phyloP scores from a whole-genome alignment of 2,888 invertebrate species.

The Spilarctia lutea region DNA sequence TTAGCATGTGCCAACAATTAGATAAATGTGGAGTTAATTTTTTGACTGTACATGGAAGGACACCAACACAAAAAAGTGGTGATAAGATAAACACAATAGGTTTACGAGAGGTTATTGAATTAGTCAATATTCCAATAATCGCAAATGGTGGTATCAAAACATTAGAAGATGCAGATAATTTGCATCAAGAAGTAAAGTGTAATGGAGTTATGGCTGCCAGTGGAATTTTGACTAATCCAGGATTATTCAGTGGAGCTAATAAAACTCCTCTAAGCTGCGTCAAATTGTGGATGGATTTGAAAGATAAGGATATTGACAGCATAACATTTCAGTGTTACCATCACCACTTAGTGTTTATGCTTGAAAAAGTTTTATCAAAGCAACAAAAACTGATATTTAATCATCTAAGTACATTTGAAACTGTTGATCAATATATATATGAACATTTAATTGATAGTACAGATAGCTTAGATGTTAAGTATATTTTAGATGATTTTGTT shows the following conservation, averaged over 20 bases:
- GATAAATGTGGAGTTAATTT: conserved; percentile 96
- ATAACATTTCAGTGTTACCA: conserved; percentile 95
- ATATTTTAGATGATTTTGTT: conserved; percentile 67
- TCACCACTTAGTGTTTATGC: conserved; percentile 98
- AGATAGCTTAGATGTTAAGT: conserved; percentile 47
- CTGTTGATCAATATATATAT: conserved; percentile 90
- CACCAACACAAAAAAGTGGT: conserved; percentile 92
- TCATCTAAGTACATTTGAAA: conserved; percentile 88
- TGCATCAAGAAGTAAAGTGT: conserved; percentile 90
- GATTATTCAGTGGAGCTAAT: conserved; percentile 91
- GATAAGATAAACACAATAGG: conserved; percentile 90
- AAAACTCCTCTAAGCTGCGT: conserved; percentile 92
- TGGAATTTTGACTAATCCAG: conserved; percentile 96
- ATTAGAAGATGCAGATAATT: conserved; percentile 89
- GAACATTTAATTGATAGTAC: conserved; percentile 81
- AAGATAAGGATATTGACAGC: conserved; percentile 86
- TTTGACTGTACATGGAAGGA: conserved; percentile 96
- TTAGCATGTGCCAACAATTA: conserved; percentile 92
- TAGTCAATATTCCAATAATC: conserved; percentile 93
- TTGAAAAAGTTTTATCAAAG: conserved; percentile 92
- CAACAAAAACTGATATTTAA: conserved; percentile 93
- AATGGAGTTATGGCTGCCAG: conserved; percentile 97
- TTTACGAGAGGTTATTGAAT: conserved; percentile 90
- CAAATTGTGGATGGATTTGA: conserved; percentile 92
- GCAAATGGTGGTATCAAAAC: conserved; percentile 96